Evolutionary conservation across 1,140 invertebrate genomes (phyloP).

Genomic region (Drosophila nigromelanica): DNA sequence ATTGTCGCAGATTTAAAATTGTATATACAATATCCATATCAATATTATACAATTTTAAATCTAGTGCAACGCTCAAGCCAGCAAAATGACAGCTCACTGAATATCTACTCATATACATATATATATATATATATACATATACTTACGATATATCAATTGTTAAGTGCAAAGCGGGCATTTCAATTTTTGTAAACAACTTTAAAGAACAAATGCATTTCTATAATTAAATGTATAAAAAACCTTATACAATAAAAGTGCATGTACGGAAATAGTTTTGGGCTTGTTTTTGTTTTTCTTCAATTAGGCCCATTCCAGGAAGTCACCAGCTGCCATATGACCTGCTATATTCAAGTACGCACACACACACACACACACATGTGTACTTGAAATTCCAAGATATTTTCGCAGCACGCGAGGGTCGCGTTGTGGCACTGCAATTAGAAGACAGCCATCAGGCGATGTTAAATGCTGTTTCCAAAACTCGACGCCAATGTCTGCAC

Average conservation of each 20-base stretch:
- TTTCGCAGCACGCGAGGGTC: constrained; percentile 74
- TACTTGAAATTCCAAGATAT: constrained; percentile 81
- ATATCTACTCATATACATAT: constrained; percentile 34
- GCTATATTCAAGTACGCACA: constrained; percentile 56
- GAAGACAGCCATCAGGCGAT: constrained; percentile 67
- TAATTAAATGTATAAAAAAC: constrained; percentile 39
- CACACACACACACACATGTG: constrained; percentile 19
- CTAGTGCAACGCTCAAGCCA: constrained; percentile 24
- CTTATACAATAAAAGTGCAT: constrained; percentile 39
- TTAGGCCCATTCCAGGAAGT: constrained; percentile 55
- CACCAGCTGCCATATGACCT: constrained; percentile 50
- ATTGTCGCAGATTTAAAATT: constrained; percentile 23
- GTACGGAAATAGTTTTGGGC: constrained; percentile 29
- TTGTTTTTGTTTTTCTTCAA: constrained; percentile 23
- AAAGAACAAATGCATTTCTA: constrained; percentile 43
- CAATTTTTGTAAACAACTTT: constrained; percentile 38
- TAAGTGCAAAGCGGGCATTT: constrained; percentile 41
- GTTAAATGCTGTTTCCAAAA: constrained; percentile 63
- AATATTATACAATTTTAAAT: constrained; percentile 26
- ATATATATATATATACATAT: constrained; percentile 23
- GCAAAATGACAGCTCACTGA: constrained; percentile 32
- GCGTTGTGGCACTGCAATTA: constrained; percentile 70
- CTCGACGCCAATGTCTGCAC: constrained; percentile 23
- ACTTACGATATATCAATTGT: constrained; percentile 25
- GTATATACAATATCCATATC: background rate